Evolutionary conservation across 2,113 vertebrate species (phyloP).

Genomic region (Peromyscus maniculatus): DNA sequence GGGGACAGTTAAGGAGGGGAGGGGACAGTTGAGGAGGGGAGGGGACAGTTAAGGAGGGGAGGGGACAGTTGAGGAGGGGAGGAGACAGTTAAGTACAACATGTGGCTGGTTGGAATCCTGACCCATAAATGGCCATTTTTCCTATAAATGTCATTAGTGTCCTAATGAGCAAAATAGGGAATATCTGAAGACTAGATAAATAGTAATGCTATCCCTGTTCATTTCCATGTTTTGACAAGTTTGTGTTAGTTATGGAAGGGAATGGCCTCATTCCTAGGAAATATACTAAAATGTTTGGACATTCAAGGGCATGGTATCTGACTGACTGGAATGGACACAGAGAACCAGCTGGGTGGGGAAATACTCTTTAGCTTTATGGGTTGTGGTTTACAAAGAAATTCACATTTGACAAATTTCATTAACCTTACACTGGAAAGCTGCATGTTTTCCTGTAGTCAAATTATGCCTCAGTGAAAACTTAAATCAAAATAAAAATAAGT

Average conservation of each 20-base stretch:
- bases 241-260: neutral
- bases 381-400: neutral
- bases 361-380: neutral
- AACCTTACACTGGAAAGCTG: neutral
- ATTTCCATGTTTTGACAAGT: conserved; percentile 32
- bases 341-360: neutral
- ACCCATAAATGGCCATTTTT: neutral
- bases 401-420: conserved; percentile 19
- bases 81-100: fast-evolving
- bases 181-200: neutral
- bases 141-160: neutral
- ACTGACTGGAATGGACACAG: neutral
- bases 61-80: neutral
- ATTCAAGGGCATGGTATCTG: neutral
- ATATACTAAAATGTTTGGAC: neutral
- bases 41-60: neutral
- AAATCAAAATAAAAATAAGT: neutral
- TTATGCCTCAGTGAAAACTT: neutral
- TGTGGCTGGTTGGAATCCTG: neutral
- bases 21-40: too few species aligned
- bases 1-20: too few species aligned
- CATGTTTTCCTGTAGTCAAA: neutral
- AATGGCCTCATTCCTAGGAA: neutral
- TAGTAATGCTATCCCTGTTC: neutral
- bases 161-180: neutral